Evolutionary conservation across 2,113 vertebrate species (phyloP).

Genomic region (Mixornis gularis): DNA sequence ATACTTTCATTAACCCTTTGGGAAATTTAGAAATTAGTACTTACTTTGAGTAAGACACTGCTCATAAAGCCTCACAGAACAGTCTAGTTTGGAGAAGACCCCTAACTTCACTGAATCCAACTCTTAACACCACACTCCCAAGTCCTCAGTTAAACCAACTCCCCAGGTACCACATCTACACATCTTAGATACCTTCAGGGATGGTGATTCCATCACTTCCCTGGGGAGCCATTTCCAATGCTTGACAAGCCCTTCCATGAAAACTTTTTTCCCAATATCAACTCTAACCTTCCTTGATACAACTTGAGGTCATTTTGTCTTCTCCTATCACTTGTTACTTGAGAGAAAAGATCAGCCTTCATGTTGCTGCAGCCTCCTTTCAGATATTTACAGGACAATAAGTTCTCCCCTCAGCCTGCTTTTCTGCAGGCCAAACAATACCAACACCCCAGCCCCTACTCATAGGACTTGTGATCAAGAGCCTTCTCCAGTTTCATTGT

Average conservation of each 20-base stretch:
- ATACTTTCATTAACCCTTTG: neutral
- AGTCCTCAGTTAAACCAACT: neutral
- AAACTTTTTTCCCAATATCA: neutral
- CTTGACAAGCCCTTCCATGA: neutral
- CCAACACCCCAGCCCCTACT: rapidly evolving
- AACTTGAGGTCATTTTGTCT: neutral
- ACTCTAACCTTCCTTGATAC: no score
- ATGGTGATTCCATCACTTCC: neutral
- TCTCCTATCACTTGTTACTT: no score
- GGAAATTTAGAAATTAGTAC: neutral
- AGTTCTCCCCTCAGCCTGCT: neutral
- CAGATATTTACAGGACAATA: neutral
- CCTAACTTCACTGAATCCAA: neutral
- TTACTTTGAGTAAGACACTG: neutral
- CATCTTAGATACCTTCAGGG: neutral
- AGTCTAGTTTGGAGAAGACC: neutral
- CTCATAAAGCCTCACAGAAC: neutral
- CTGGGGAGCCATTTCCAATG: neutral
- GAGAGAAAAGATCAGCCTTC: neutral
- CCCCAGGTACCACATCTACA: no score
- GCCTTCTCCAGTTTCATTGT: neutral
- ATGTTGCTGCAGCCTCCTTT: neutral
- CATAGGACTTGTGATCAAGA: neutral
- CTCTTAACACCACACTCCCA: neutral
- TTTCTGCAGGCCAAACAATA: no score